Percentiles rank a stretch among this genome's conserved stretches.
Evolutionary conservation across 2,113 vertebrate genomes (phyloP).

Genomic region (Podarcis muralis): DNA sequence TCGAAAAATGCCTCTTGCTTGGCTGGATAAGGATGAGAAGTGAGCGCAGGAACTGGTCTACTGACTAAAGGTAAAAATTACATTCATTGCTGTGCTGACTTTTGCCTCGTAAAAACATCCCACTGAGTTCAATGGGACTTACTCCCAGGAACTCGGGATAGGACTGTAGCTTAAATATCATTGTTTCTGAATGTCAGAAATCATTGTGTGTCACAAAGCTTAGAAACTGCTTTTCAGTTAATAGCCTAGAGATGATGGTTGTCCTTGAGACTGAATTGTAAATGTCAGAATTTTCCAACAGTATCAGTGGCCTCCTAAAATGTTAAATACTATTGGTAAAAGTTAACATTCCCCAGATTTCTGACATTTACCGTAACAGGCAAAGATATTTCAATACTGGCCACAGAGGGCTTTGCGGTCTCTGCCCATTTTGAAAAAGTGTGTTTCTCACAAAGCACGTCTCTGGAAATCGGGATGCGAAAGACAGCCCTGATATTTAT

Average conservation of each 20-base stretch:
- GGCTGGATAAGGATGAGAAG: too few relatives aligned
- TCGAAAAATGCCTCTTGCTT: too few relatives aligned
- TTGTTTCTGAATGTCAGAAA: background rate
- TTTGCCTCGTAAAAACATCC: background rate
- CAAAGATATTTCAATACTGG: background rate
- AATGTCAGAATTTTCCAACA: background rate
- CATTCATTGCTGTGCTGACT: too few relatives aligned
- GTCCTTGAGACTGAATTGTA: background rate
- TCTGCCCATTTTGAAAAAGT: background rate
- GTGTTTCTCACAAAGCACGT: background rate
- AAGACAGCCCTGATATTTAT: background rate
- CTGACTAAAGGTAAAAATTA: too few relatives aligned
- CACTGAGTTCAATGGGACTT: background rate
- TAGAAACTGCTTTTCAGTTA: background rate
- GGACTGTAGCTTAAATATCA: background rate
- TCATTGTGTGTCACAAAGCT: background rate
- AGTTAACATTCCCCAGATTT: background rate
- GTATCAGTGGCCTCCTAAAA: background rate
- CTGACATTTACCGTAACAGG: background rate
- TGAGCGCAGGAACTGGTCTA: too few relatives aligned
- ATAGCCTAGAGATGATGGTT: background rate
- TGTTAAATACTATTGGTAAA: background rate
- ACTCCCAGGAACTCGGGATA: background rate
- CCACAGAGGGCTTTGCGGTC: background rate
- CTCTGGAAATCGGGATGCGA: background rate